These are phyloP conservation scores for Alligator sinensis DNA, from an alignment of 2,113 vertebrate species.

Conservation along the genomic window DNA sequence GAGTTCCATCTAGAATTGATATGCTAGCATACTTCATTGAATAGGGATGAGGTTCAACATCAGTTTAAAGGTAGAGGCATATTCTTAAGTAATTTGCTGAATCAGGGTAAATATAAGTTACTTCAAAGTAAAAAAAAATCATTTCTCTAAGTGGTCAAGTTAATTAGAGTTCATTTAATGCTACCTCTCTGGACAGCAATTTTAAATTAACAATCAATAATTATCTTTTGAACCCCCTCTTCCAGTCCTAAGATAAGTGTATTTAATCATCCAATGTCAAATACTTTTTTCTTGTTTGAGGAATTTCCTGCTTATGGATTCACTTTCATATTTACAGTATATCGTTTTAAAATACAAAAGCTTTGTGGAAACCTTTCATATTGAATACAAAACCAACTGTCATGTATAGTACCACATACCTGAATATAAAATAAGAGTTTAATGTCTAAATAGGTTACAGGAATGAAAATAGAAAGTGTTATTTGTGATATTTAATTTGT, in stretches of 20 bases:
- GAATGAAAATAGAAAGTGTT: background rate
- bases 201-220: conserved; percentile 37
- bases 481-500: background rate
- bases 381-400: background rate
- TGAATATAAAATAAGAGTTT: background rate
- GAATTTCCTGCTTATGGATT: conserved; percentile 18
- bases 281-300: background rate
- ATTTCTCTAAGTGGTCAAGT: conserved; percentile 2
- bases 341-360: conserved; percentile 23
- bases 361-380: conserved; percentile 2
- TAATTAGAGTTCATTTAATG: conserved; percentile 24
- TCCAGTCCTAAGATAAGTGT: background rate
- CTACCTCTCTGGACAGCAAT: conserved; percentile 19
- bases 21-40: background rate
- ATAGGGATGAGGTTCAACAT: background rate
- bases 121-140: conserved; percentile 27
- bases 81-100: background rate
- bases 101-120: conserved; percentile 22
- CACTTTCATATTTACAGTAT: conserved; percentile 15
- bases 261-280: conserved; percentile 32
- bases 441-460: background rate
- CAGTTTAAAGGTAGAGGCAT: background rate
- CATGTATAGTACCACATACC: background rate
- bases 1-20: conserved; percentile 27
- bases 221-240: conserved; percentile 26